These are phyloP conservation scores for Parthenolecanium corni DNA, from an alignment of 2,888 invertebrate genomes.

Conservation along the genomic window DNA sequence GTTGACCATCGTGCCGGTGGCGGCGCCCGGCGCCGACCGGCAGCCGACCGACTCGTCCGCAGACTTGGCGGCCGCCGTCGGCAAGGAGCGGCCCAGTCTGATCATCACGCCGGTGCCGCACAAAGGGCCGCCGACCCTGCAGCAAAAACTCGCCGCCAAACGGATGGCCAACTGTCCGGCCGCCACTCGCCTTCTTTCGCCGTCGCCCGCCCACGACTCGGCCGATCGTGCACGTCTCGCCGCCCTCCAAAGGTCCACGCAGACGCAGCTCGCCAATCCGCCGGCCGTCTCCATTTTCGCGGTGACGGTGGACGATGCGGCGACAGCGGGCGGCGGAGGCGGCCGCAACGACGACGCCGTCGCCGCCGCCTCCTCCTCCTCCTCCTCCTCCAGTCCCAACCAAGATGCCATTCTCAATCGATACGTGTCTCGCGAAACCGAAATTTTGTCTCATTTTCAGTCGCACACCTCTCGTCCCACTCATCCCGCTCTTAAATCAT, in stretches of 20 bases:
- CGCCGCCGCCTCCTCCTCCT: too few relatives aligned
- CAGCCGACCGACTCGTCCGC: not conserved
- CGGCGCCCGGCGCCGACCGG: not conserved
- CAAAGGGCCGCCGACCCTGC: slow-evolving; percentile 14
- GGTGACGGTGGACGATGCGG: not conserved
- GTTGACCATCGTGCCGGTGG: slow-evolving; percentile 5
- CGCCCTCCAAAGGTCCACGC: not conserved
- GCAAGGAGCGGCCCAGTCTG: not conserved
- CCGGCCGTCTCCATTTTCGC: slow-evolving; percentile 11
- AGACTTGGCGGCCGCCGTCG: not conserved
- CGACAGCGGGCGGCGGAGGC: not conserved
- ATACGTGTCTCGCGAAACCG: too few relatives aligned
- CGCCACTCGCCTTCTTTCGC: not conserved
- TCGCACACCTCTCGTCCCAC: too few relatives aligned
- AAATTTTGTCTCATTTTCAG: too few relatives aligned
- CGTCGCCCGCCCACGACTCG: not conserved
- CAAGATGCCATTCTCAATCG: too few relatives aligned
- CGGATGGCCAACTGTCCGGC: slow-evolving; percentile 1
- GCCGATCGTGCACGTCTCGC: too few relatives aligned
- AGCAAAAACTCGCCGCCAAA: slow-evolving; percentile 29
- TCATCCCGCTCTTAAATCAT: too few relatives aligned
- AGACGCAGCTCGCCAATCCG: not conserved
- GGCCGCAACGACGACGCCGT: too few relatives aligned
- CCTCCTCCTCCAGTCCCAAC: too few relatives aligned
- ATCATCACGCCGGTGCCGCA: slow-evolving; percentile 15